Base-by-base conservation (phyloP, 2,113 vertebrate genomes). In the Bos indicus region DNA sequence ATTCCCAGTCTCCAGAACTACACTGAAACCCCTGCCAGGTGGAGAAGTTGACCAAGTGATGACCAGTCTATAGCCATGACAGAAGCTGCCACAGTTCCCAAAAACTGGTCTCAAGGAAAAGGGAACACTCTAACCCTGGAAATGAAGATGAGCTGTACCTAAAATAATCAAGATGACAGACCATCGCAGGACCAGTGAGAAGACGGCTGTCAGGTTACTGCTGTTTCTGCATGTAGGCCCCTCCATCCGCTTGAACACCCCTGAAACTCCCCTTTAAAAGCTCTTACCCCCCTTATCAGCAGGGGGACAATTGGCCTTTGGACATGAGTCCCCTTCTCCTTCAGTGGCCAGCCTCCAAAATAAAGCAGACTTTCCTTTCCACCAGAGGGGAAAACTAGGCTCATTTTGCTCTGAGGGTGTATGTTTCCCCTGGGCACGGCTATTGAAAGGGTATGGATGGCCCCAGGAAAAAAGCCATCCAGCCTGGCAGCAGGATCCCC, bases 101-200 rank as follows among this genome's bases (percentile, higher is more conserved):
- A 77, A 12, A 6, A 26, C 36, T 43, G 71, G 23, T 12, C 71
- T 77, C 71, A 14, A 43, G 71, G 12, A 43, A 14, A 7, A 77
- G 71, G 12, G 12, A 43, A 43, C 71, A 26, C 3, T 26, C 11
- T 25, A 77, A 14, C 36, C 23, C 36, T 77, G 36, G 71, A 7
- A 43, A 43, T 26, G 71, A 43, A 26, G 36, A 77, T 15, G 23
- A 14, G 21, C 12, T 0, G 3, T 1, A 26, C 36, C 3, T 40
- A 43, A 26, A 43, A 26, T 77, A 43, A 77, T 14, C 36, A 43
- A 28, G 43, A 48, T 10, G 26, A 80, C 46, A 80, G 43, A 48
- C 46, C 77, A 48, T 46, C 3, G 2, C 43, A 48, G 43, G 26
- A 30, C 43, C 43, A 17, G 2, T 17, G 0, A 48, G 43, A 48